Conservation (phyloP, 2,888 invertebrate genomes). For the Frankliniella intonsa region DNA sequence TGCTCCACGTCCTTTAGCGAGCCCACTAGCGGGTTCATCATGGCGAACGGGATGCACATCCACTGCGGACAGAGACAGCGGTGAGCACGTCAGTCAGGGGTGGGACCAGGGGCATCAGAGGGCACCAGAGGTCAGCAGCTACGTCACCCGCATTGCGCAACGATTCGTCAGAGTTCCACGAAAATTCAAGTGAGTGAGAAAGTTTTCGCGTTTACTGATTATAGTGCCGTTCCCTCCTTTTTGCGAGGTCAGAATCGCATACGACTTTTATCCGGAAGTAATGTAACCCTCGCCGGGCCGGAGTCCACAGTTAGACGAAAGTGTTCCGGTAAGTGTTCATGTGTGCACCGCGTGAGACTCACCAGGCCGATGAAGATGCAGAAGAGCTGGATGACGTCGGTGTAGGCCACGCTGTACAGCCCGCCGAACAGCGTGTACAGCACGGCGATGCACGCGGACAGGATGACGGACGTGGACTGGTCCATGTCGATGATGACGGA, state of each 20-base stretch:
- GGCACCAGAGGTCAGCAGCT: no score
- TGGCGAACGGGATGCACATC: conserved; percentile 96
- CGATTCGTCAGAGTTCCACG: neutral
- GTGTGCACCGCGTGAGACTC: conserved; percentile 41
- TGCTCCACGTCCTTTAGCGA: conserved; percentile 76
- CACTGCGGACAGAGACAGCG: conserved; percentile 54
- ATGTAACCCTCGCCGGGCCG: neutral
- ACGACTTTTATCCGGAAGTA: no score
- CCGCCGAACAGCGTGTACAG: conserved; percentile 98
- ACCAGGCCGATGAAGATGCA: conserved; percentile 95
- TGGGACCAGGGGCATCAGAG: no score
- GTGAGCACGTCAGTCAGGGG: no score
- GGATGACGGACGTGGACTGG: conserved; percentile 84
- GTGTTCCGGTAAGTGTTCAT: no score
- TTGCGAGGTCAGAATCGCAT: neutral
- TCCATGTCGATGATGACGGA: conserved; percentile 97
- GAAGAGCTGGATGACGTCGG: conserved; percentile 95
- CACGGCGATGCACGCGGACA: conserved; percentile 93
- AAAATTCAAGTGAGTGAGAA: neutral
- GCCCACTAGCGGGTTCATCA: conserved; percentile 76
- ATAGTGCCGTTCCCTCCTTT: no score
- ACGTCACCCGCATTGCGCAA: neutral
- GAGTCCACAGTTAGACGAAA: no score
- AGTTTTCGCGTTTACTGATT: no score
- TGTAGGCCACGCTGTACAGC: conserved; percentile 96